Evolutionary conservation across 2,113 vertebrate genomes (phyloP).

Genomic region (Halcyon malimbica): DNA sequence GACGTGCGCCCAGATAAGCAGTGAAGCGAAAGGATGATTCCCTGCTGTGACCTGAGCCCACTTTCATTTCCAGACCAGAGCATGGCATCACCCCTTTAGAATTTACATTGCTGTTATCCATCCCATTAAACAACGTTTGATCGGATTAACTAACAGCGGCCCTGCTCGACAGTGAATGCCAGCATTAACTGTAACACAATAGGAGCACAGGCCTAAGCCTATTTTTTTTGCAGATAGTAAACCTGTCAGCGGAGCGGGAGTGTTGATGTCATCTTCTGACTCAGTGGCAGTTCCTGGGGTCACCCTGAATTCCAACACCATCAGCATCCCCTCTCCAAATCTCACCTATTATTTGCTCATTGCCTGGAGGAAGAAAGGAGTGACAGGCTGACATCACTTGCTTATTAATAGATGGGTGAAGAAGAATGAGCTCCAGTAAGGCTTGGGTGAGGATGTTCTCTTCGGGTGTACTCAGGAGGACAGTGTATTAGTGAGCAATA

Average conservation of each 20-base stretch:
- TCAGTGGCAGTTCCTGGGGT: conserved; percentile 74
- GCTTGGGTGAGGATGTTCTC: not conserved
- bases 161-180: conserved; percentile 76
- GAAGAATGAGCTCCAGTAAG: conserved; percentile 24
- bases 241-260: conserved; percentile 76
- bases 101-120: conserved; percentile 70
- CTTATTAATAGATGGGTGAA: conserved; percentile 50
- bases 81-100: conserved; percentile 54
- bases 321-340: conserved; percentile 70
- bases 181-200: conserved; percentile 82
- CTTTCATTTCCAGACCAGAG: not conserved
- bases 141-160: conserved; percentile 78
- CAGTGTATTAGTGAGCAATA: not conserved
- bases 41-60: not conserved
- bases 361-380: conserved; percentile 42
- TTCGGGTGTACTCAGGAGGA: not conserved
- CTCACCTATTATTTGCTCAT: conserved; percentile 56
- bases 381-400: conserved; percentile 66
- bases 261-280: conserved; percentile 85
- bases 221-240: conserved; percentile 51
- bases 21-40: not conserved
- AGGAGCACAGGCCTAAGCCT: conserved; percentile 77
- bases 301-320: conserved; percentile 73
- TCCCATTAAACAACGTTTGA: conserved; percentile 68
- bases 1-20: not conserved